Conservation (phyloP, 2,113 vertebrate genomes). For the Ciconia maguari region DNA sequence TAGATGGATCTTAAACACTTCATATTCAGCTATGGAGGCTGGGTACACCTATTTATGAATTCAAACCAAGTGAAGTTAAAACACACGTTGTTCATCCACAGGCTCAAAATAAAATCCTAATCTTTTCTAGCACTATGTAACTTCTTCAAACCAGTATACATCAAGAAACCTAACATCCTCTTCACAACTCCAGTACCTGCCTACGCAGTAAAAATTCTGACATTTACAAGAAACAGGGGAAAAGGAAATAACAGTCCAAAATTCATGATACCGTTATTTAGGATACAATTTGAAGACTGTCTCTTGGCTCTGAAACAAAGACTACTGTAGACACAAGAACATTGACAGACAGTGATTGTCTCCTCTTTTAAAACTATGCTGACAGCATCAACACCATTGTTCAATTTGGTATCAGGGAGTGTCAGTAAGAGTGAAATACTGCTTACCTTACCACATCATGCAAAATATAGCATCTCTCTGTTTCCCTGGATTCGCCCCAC, state of each 20-base stretch:
- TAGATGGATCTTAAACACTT: constrained; percentile 8
- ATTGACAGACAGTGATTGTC: not conserved
- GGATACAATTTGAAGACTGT: not conserved
- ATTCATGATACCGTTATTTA: not conserved
- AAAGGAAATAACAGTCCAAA: not conserved
- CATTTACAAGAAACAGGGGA: not conserved
- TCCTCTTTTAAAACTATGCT: not conserved
- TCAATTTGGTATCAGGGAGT: not conserved
- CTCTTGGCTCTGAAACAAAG: not conserved
- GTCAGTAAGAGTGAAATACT: not conserved
- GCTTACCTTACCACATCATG: not conserved
- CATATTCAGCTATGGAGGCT: not conserved
- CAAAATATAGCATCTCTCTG: not conserved
- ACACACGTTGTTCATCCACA: not conserved
- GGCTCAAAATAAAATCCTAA: not conserved
- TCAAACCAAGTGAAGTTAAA: not conserved
- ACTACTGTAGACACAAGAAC: not conserved
- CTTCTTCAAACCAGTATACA: not conserved
- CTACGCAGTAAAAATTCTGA: not conserved
- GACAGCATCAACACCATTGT: not conserved
- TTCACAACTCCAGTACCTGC: not conserved
- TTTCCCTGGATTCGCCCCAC: not conserved
- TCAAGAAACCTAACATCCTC: not conserved
- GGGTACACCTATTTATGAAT: not conserved
- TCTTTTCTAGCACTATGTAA: not conserved